Percentiles rank a stretch among this genome's conserved stretches.
These are phyloP conservation scores for Eristalis pertinax DNA, from an alignment of 2,888 invertebrate species.

Conservation along the genomic window DNA sequence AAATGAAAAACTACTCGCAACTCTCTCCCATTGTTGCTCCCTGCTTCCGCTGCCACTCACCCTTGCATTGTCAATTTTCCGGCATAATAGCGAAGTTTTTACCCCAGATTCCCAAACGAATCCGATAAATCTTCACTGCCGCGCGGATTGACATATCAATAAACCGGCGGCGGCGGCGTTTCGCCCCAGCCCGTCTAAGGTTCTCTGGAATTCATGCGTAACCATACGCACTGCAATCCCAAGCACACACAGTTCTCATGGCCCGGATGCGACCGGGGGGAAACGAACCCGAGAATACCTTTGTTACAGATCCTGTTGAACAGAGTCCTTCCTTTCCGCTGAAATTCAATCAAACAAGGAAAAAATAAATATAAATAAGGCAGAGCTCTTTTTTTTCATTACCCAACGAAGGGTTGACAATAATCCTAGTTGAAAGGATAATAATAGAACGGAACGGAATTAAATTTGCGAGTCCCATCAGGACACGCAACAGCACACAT, in stretches of 20 bases:
- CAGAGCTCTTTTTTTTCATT: constrained; percentile 34
- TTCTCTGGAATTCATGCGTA: constrained; percentile 42
- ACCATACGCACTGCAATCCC: constrained; percentile 33
- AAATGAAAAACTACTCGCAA: neutral
- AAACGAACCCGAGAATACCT: constrained; percentile 56
- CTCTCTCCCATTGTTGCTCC: neutral
- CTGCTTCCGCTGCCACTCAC: constrained; percentile 1
- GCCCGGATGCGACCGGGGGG: neutral
- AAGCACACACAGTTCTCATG: constrained; percentile 24
- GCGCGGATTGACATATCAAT: constrained; percentile 67
- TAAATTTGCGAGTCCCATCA: constrained; percentile 61
- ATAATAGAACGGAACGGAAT: constrained; percentile 66
- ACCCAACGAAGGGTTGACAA: constrained; percentile 70
- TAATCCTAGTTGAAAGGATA: constrained; percentile 69
- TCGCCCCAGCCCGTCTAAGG: constrained; percentile 17
- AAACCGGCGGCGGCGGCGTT: constrained; percentile 29
- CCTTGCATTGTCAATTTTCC: constrained; percentile 35
- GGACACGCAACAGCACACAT: constrained; percentile 38
- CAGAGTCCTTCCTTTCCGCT: constrained; percentile 37
- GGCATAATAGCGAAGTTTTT: constrained; percentile 38
- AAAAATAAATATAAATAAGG: constrained; percentile 8
- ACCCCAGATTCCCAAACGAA: constrained; percentile 37
- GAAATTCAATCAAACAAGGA: constrained; percentile 48
- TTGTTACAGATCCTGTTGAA: constrained; percentile 56
- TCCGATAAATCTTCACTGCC: constrained; percentile 60